Conservation (phyloP, 2,888 invertebrate species). For the Oligia fasciuncula region DNA sequence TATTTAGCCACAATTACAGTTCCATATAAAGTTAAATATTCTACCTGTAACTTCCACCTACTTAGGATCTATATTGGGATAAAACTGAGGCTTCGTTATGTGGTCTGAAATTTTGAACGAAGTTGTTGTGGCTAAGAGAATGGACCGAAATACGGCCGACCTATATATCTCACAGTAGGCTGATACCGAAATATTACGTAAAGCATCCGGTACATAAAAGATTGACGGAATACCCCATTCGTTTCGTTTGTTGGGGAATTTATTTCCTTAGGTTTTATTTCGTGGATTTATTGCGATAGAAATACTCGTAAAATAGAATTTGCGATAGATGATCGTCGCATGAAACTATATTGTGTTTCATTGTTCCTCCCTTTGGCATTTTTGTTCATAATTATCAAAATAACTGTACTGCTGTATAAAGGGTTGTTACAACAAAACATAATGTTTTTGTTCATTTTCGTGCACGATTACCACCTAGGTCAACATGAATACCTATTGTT, state of each 20-base stretch:
- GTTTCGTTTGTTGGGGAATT: constrained; percentile 53
- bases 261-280: constrained; percentile 40
- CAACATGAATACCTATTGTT: background rate
- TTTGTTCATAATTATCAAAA: background rate
- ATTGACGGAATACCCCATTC: constrained; percentile 53
- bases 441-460: background rate
- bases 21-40: background rate
- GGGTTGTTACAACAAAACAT: background rate
- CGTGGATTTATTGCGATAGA: constrained; percentile 31
- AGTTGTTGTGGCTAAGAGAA: constrained; percentile 12
- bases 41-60: background rate
- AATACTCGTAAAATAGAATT: constrained; percentile 16
- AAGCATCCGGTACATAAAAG: constrained; percentile 57
- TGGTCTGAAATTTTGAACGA: constrained; percentile 15
- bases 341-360: background rate
- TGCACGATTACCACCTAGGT: background rate
- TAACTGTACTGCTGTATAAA: background rate
- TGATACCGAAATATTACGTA: constrained; percentile 50
- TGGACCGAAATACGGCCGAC: constrained; percentile 36
- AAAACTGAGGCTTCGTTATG: constrained; percentile 3
- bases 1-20: too few relatives aligned
- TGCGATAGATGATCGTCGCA: background rate
- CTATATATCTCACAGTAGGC: constrained; percentile 32
- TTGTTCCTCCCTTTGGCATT: background rate
- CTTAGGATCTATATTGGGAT: background rate